Conservation (phyloP, 2,888 invertebrate species). For the Baccha elongata region DNA sequence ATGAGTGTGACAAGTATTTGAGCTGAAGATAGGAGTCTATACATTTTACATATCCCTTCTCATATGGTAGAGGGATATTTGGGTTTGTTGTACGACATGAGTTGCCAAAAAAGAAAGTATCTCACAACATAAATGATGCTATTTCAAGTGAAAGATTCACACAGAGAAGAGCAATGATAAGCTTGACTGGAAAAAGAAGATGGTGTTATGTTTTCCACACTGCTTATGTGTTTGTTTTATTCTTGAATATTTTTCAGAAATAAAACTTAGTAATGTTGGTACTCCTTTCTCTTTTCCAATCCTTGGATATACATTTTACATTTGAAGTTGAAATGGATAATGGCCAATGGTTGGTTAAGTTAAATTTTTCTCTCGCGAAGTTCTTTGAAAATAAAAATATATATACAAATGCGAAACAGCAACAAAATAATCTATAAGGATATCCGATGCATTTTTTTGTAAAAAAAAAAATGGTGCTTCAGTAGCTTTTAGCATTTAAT, state of each 20-base stretch:
- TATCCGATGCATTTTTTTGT: slow-evolving; percentile 15
- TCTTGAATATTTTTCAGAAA: neutral
- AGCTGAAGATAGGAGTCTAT: neutral
- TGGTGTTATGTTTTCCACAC: neutral
- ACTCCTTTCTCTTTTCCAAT: neutral
- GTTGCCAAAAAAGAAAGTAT: slow-evolving; percentile 49
- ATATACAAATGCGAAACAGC: too few species aligned
- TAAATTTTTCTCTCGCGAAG: neutral
- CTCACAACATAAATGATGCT: slow-evolving; percentile 16
- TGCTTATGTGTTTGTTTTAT: neutral
- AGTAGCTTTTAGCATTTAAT: slow-evolving; percentile 26
- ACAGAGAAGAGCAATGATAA: slow-evolving; percentile 45
- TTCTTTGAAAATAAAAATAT: neutral
- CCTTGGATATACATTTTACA: slow-evolving; percentile 1
- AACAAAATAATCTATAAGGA: slow-evolving; percentile 4
- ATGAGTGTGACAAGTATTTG: neutral
- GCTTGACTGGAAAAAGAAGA: slow-evolving; percentile 22
- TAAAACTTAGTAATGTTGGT: neutral
- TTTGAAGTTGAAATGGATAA: slow-evolving; percentile 13
- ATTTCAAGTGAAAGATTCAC: slow-evolving; percentile 33
- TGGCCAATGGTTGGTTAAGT: slow-evolving; percentile 34
- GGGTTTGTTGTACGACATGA: neutral
- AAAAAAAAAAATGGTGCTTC: slow-evolving; percentile 1
- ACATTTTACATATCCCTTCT: neutral
- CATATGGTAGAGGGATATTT: neutral